Conservation (phyloP, 2,797 vertebrate genomes). For the Sebastes iracundus region DNA sequence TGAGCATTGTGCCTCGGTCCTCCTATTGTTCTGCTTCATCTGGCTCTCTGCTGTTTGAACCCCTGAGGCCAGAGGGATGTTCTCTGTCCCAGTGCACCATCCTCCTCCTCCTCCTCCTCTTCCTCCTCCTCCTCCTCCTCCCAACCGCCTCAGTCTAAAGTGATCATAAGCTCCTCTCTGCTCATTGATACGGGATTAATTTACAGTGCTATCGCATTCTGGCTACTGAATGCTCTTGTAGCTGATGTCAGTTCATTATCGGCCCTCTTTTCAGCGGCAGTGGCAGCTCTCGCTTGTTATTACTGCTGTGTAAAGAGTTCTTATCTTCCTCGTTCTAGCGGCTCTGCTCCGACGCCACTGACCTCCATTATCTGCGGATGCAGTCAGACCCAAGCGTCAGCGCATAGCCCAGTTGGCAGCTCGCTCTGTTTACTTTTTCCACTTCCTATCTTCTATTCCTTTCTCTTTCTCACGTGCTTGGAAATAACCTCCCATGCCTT, state of each 20-base stretch:
- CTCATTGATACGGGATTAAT: constrained; percentile 4
- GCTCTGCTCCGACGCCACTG: constrained; percentile 48
- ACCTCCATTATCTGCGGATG: constrained; percentile 75
- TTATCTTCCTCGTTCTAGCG: constrained; percentile 64
- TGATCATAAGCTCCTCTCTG: constrained; percentile 35
- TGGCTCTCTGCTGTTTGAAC: constrained; percentile 48
- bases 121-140: not conserved
- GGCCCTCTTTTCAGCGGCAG: not conserved
- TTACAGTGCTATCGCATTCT: not conserved
- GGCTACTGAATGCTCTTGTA: not conserved
- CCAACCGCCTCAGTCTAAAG: constrained; percentile 4
- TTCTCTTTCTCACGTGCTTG: constrained; percentile 32
- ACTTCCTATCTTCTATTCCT: constrained; percentile 46
- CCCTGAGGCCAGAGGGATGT: constrained; percentile 50
- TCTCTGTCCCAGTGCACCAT: constrained; percentile 46
- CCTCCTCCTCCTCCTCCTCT: not conserved
- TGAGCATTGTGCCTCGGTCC: constrained; percentile 24
- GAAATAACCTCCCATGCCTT: constrained; percentile 19
- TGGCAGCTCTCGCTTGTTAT: constrained; percentile 37
- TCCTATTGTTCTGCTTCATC: constrained; percentile 56
- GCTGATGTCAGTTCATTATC: constrained; percentile 10
- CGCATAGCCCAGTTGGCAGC: constrained; percentile 46
- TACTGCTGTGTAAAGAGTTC: constrained; percentile 45
- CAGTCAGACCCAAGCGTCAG: constrained; percentile 61
- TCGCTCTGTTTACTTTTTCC: constrained; percentile 60